Evolutionary conservation across 2,113 vertebrate genomes (phyloP), one percentile per base, ranked within the genome.

Genomic region (Pelodiscus sinensis): DNA sequence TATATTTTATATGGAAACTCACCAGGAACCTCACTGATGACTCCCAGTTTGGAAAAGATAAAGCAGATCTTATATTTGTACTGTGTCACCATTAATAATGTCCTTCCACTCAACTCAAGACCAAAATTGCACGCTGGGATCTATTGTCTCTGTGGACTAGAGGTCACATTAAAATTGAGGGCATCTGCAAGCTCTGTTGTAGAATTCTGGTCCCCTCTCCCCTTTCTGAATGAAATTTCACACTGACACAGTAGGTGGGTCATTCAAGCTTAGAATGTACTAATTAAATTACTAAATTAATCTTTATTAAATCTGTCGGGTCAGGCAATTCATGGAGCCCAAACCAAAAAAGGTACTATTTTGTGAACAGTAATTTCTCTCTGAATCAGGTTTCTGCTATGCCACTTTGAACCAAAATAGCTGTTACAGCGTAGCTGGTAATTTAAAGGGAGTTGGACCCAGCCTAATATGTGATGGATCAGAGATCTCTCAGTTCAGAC

Each of bases 261-360:
- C 65, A 81, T 85, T 80, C 65, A 90, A 52, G 50, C 44, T 51
- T 81, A 81, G 83, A 85, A 90, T 85, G 83, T 81, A 85, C 83
- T 90, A 85, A 90, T 90, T 90, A 90, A 85, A 85, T 81, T 81
- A 31, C 65, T 85, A 81, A 90, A 90, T 85, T 52, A 90, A 90
- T 90, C 80, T 90, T 90, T 90, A 85, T 81, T 55, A 57, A 81
- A 73, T 38, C 44, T 90, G 65, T 55, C 79, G 86, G 68, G 79
- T 82, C 25, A 31, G n/a, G 27, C 71, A 55, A 60, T 86, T 86
- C 65, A 82, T 78, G 68, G 78, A 75, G 79, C 54, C 81, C 55
- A 68, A 82, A 55, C 81, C 31, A 79, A 77, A 82, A 31, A 91
- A 86, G 79, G 79, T 51, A 62, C 68, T 82, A 60, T 77, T 86